Evolutionary conservation across 2,888 invertebrate genomes (phyloP).

Genomic region (Harpalus rufipes): DNA sequence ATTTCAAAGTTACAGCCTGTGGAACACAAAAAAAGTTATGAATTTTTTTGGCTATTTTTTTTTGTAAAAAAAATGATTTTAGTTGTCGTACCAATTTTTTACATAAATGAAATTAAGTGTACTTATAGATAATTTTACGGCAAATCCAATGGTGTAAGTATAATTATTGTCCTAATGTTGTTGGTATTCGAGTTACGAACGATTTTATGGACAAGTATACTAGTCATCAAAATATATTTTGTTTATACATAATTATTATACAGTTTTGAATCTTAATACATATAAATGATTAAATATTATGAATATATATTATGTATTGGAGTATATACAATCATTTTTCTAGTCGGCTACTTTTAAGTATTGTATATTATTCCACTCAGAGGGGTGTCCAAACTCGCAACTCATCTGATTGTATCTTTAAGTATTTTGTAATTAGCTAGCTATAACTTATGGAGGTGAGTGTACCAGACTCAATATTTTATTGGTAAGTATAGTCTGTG

Average conservation of each 20-base stretch:
- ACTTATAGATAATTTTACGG: neutral
- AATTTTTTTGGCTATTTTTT: neutral
- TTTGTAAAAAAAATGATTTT: too few species aligned
- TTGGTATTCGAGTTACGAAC: neutral
- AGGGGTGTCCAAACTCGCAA: neutral
- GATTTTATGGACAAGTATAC: neutral
- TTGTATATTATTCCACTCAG: neutral
- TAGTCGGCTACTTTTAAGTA: conserved; percentile 2
- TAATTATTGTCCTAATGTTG: neutral
- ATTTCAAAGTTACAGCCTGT: neutral
- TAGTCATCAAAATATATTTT: too few species aligned
- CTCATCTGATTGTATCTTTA: neutral
- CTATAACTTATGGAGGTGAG: neutral
- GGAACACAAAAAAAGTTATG: neutral
- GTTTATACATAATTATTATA: neutral
- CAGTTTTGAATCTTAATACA: neutral
- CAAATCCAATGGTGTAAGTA: neutral
- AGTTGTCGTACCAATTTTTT: too few species aligned
- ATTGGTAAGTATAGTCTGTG: conserved; percentile 2
- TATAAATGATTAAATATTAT: neutral
- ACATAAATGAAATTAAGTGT: too few species aligned
- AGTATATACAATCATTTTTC: neutral
- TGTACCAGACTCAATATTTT: neutral
- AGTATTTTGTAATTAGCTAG: neutral
- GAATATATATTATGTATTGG: neutral